phyloP scores from a whole-genome alignment of 1,140 invertebrate species.

The Pseudomyrmex sp. region DNA sequence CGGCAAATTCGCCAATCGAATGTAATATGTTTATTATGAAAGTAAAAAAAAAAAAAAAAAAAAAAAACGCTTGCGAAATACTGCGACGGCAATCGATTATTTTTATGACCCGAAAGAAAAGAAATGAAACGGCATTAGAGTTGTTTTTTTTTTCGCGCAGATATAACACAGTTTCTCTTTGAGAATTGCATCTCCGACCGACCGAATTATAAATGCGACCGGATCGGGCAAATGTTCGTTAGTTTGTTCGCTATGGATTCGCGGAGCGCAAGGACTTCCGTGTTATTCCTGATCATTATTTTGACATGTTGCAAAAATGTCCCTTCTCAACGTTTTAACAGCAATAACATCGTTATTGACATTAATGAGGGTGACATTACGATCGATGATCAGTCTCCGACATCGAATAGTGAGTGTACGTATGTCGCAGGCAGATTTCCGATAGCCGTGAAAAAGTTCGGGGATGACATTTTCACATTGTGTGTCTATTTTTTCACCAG shows the following conservation, averaged over 20 bases:
- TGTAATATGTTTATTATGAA: no score
- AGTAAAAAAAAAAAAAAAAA: background rate
- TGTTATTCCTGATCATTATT: constrained; percentile 10
- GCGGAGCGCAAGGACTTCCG: constrained; percentile 21
- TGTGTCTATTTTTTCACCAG: background rate
- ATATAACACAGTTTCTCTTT: background rate
- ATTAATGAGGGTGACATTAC: constrained; percentile 23
- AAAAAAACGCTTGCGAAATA: background rate
- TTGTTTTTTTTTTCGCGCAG: background rate
- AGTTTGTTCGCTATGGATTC: constrained; percentile 33
- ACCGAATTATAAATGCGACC: constrained; percentile 37
- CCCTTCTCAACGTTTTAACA: background rate
- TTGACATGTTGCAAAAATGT: background rate
- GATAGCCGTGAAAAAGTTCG: background rate
- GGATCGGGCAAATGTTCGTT: constrained; percentile 14
- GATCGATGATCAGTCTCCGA: background rate
- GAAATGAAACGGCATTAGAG: background rate
- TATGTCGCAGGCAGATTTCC: no score
- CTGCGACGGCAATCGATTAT: constrained; percentile 7
- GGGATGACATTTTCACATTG: background rate
- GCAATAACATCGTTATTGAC: constrained; percentile 14
- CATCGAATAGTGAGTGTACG: constrained; percentile 17
- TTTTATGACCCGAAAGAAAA: constrained; percentile 6
- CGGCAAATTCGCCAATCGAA: no score
- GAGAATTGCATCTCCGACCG: constrained; percentile 10